Percentiles rank a stretch among this genome's conserved stretches.
Conservation (phyloP, 2,888 invertebrate genomes). For the Caenorhabditis panamensis region DNA sequence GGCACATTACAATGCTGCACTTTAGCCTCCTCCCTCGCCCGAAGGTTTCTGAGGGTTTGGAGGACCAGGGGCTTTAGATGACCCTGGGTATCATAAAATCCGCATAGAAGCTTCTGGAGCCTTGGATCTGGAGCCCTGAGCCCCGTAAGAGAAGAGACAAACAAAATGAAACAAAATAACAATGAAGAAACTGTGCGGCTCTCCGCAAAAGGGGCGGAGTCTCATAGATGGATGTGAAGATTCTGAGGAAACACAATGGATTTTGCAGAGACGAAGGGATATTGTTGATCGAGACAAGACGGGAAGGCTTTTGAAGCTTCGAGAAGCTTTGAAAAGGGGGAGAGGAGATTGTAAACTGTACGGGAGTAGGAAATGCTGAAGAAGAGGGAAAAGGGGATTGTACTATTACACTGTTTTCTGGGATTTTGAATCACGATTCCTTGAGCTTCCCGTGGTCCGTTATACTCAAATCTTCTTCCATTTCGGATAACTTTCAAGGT, state of each 20-base stretch:
- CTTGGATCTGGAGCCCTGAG: no score
- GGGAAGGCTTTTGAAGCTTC: neutral
- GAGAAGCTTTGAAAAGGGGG: neutral
- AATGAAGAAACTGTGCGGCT: no score
- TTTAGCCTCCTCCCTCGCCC: conserved; percentile 18
- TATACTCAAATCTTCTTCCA: conserved; percentile 83
- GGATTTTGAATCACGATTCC: no score
- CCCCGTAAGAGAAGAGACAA: no score
- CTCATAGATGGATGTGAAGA: no score
- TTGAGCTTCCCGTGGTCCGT: conserved; percentile 82
- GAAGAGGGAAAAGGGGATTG: neutral
- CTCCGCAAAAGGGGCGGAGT: conserved; percentile 10
- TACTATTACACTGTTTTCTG: no score
- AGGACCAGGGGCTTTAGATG: no score
- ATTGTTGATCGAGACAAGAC: no score
- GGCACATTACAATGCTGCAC: conserved; percentile 43
- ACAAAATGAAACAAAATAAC: no score
- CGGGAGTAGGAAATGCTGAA: conserved; percentile 3
- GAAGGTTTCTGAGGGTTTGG: neutral
- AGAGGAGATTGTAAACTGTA: conserved; percentile 21
- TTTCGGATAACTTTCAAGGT: conserved; percentile 83
- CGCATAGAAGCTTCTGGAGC: neutral
- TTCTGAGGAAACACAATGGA: no score
- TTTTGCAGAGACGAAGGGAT: no score
- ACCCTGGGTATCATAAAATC: neutral